These are phyloP conservation scores for Grapholita molesta DNA, from an alignment of 1,140 invertebrate genomes.

Conservation along the genomic window DNA sequence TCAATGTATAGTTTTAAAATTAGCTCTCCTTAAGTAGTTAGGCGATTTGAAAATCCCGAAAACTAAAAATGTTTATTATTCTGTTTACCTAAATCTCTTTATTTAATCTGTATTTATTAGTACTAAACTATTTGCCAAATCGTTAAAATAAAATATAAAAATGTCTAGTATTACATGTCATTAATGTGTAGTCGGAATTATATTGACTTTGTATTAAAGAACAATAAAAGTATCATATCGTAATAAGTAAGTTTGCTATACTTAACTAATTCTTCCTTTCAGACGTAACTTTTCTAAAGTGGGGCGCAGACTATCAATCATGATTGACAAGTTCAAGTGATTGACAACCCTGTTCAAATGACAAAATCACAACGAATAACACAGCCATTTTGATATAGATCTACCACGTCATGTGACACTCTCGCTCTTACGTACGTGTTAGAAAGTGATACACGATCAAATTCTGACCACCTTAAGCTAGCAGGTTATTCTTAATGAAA, in stretches of 20 bases:
- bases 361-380: too few species aligned
- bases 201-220: not conserved
- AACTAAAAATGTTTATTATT: not conserved
- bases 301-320: too few species aligned
- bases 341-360: too few species aligned
- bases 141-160: not conserved
- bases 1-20: not conserved
- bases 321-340: too few species aligned
- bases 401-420: too few species aligned
- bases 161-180: not conserved
- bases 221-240: not conserved
- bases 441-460: too few species aligned
- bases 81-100: not conserved
- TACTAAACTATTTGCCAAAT: not conserved
- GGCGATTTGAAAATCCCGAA: constrained; percentile 1
- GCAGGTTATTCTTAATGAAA: too few species aligned
- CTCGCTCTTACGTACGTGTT: too few species aligned
- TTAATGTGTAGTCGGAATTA: not conserved
- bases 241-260: not conserved
- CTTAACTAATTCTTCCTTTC: not conserved
- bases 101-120: not conserved
- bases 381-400: too few species aligned
- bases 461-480: too few species aligned
- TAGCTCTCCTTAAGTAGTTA: not conserved
- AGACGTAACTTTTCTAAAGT: not conserved